Conservation (phyloP, 1,140 invertebrate species). For the Nephila pilipes region DNA sequence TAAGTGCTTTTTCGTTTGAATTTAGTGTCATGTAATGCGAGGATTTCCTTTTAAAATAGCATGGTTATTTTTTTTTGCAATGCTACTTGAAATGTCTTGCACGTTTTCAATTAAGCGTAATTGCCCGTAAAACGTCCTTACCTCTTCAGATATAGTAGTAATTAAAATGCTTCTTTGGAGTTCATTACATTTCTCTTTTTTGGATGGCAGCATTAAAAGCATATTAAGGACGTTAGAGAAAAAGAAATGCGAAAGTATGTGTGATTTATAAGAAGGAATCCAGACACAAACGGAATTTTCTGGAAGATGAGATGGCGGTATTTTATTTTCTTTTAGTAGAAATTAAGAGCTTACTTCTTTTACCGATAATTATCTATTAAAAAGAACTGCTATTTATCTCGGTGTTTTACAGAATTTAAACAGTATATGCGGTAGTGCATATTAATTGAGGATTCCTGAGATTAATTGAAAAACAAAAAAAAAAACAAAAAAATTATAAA, state of each 20-base stretch:
- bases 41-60: constrained; percentile 40
- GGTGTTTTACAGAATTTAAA: neutral
- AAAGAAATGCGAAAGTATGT: too few relatives aligned
- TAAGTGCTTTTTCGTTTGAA: constrained; percentile 17
- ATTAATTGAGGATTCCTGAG: too few relatives aligned
- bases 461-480: too few relatives aligned
- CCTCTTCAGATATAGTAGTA: constrained; percentile 42
- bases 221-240: neutral
- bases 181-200: constrained; percentile 48
- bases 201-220: constrained; percentile 29
- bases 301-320: neutral
- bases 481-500: too few relatives aligned
- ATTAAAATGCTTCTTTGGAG: constrained; percentile 52
- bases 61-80: constrained; percentile 6
- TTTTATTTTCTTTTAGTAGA: neutral
- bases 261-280: neutral
- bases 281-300: neutral
- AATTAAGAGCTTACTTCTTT: neutral
- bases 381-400: neutral
- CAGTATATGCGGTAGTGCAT: neutral
- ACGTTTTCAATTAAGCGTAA: constrained; percentile 60
- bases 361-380: neutral
- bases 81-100: constrained; percentile 31
- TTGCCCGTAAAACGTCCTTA: constrained; percentile 60
- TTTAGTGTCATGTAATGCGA: constrained; percentile 41